Base-by-base conservation (phyloP, 2,888 invertebrate species). In the Leucophora obtusa region DNA sequence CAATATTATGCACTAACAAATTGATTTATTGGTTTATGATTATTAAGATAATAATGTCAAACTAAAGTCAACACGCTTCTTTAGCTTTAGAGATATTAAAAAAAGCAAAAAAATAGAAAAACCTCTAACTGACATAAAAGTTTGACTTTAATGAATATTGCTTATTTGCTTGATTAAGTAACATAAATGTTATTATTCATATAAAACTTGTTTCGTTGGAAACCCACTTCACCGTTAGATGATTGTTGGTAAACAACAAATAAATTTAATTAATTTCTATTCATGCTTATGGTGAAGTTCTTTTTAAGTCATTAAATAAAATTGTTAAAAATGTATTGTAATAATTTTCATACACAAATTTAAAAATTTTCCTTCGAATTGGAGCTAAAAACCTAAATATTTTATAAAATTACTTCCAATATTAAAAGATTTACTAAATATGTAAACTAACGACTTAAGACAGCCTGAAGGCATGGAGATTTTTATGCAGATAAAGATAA, bases 21-120 rank as follows among this genome's bases (percentile, higher is more conserved):
- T 77, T 70, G 70, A 77, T 70, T 73, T 63, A 69, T 81, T 77
- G 73, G 80, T 66, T 81, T 81, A 66, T 77, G 77, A 74, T 74
- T 73, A 66, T 81, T 74, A 66, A 66, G 81, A 81, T 81, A 70
- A 77, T 74, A 77, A 70, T 74, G 69, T 81, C 80, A 73, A 69
- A 73, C 18, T 43, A 54, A 73, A 81, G 69, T 17, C 53, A 54
- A 70, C 35, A 60, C 53, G 51, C 24, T 47, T 6, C 14, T 47
- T 6, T n/a, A 6, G 43, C 43, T 14, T 6, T 6, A 5, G 43
- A 47, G 43, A 4, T 47, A 28, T 28, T 21, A 3, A 28, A 28
- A 4, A 3, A 7, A 28, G 6, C 6, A 28, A 28, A 28, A 28
- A 28, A 28, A 28, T 28, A 28, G 4, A 28, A 28, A 28, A 28